Base-by-base conservation (phyloP, 2,113 vertebrate species). In the Ardeotis arabs region DNA sequence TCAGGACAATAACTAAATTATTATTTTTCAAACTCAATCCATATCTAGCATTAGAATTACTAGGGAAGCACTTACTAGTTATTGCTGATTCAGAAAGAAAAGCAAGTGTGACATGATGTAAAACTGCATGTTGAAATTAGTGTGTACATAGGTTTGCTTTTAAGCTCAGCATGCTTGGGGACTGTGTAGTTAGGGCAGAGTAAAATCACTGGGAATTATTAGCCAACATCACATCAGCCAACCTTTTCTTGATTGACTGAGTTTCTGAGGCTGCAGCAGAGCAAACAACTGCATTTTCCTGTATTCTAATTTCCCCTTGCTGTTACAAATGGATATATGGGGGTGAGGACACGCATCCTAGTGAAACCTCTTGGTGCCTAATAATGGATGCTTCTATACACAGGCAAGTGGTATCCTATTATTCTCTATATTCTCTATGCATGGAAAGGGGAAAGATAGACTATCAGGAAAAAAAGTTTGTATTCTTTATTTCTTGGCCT, bases 401-500 rank as follows among this genome's bases (percentile, higher is more conserved):
- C 62, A 86, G 66, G 90, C 76, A 90, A 94, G 84, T 80, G 49
- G 74, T 88, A 86, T 86, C 78, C 91, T 92, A 89, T 96, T 96
- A 96, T 94, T 91, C 72, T 91, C 94, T 84, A 90, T 5, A 80
- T 87, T 44, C 22, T 97, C 90, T 87, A 70, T 87, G 37, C 63
- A 84, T 69, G 35, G 37, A 85, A 27, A 66, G n/a, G 10, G 41
- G 16, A 58, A 84, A 80, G 91, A 87, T 27, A 92, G 93, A 93
- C 73, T 68, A 89, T 55, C 56, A 81, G 39, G 60, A 56, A 87
- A 93, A 94, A 95, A 95, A 55, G 82, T 96, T 87, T 93, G 86
- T 86, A 96, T 97, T 97, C 97, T 97, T 97, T 97, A 96, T 91
- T 94, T 95, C 89, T 96, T 97, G 89, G 94, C 96, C 97, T 98